Conservation (phyloP, 2,797 vertebrate genomes). For the Dermochelys coriacea region DNA sequence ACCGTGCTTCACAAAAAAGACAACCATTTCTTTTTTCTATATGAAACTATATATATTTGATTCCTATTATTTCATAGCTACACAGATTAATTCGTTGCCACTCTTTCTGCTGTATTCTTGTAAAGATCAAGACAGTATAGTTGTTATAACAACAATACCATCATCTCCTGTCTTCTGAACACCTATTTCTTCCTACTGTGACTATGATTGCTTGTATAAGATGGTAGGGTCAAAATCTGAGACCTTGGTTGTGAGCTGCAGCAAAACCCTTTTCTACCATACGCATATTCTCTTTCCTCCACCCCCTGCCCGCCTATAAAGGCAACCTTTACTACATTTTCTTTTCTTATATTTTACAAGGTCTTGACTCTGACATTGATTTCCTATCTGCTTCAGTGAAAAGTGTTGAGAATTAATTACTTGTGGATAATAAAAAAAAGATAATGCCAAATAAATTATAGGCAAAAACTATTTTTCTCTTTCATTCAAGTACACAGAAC, state of each 20-base stretch:
- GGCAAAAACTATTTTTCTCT: background rate
- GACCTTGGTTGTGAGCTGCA: background rate
- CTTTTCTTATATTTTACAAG: slow-evolving; percentile 61
- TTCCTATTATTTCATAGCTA: background rate
- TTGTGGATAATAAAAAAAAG: slow-evolving; percentile 16
- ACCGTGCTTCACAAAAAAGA: background rate
- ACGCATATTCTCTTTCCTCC: background rate
- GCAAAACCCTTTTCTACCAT: slow-evolving; percentile 54
- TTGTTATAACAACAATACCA: background rate
- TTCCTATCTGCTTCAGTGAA: slow-evolving; percentile 62
- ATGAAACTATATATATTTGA: background rate
- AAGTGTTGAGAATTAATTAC: slow-evolving; percentile 61
- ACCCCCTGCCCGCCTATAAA: slow-evolving; percentile 34
- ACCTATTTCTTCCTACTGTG: slow-evolving; percentile 34
- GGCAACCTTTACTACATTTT: slow-evolving; percentile 62
- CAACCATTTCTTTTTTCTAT: background rate
- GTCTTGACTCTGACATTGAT: slow-evolving; percentile 75
- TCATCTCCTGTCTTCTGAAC: background rate
- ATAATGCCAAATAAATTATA: slow-evolving; percentile 45
- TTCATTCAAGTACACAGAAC: background rate
- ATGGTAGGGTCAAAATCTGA: slow-evolving; percentile 15
- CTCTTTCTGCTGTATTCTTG: background rate
- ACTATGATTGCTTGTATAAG: slow-evolving; percentile 5
- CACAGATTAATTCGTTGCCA: background rate
- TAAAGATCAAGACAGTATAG: background rate